phyloP scores from a whole-genome alignment of 2,888 invertebrate genomes.

The Eulithis prunata region DNA sequence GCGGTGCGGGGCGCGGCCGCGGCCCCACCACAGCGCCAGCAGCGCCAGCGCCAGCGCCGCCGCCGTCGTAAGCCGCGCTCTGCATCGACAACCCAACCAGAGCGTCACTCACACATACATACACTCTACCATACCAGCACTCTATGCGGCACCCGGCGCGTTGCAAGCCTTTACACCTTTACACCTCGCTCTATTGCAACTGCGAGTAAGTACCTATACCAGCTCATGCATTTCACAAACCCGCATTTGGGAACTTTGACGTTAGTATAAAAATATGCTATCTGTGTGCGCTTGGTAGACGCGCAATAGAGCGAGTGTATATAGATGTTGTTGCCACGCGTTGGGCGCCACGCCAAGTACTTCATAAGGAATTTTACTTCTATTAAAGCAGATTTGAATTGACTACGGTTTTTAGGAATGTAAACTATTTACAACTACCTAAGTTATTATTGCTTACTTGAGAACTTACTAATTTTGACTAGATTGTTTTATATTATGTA shows the following conservation, averaged over 20 bases:
- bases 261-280: background rate
- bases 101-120: background rate
- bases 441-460: constrained; percentile 1
- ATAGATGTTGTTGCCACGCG: constrained; percentile 3
- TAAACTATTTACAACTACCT: constrained; percentile 3
- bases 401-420: constrained; percentile 5
- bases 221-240: background rate
- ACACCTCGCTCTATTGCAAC: background rate
- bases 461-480: constrained; percentile 16
- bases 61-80: constrained; percentile 65
- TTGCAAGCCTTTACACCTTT: background rate
- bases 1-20: constrained; percentile 76
- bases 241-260: too few relatives aligned
- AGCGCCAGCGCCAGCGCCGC: constrained; percentile 69
- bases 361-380: constrained; percentile 8
- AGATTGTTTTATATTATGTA: constrained; percentile 16
- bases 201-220: background rate
- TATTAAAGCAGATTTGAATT: constrained; percentile 21
- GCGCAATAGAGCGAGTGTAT: background rate
- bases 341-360: constrained; percentile 24
- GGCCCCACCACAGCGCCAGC: constrained; percentile 71
- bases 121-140: background rate
- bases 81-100: constrained; percentile 43
- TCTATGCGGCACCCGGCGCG: background rate
- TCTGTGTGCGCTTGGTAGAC: background rate